These are phyloP conservation scores for Heliothis virescens DNA, from an alignment of 1,140 invertebrate genomes.

Conservation along the genomic window DNA sequence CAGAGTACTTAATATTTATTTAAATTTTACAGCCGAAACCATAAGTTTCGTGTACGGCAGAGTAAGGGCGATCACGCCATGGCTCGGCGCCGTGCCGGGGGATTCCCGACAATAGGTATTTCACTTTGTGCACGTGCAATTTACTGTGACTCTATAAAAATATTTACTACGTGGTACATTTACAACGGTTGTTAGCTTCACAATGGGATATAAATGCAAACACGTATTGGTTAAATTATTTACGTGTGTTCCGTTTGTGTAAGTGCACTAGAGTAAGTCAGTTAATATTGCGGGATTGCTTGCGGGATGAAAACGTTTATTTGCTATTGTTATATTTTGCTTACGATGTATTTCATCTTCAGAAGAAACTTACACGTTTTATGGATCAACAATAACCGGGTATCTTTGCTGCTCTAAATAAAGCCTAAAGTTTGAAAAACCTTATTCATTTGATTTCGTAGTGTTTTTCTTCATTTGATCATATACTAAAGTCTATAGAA, in stretches of 20 bases:
- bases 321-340: conserved; percentile 1
- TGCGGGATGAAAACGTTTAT: background rate
- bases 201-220: conserved; percentile 34
- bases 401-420: too few species aligned
- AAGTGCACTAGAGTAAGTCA: background rate
- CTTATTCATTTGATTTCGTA: too few species aligned
- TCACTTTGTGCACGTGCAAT: conserved; percentile 60
- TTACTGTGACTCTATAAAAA: conserved; percentile 49
- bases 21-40: conserved; percentile 65
- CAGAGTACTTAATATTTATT: conserved; percentile 56
- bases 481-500: background rate
- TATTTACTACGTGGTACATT: conserved; percentile 39
- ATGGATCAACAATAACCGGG: too few species aligned
- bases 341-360: too few species aligned
- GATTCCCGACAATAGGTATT: conserved; percentile 62
- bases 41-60: conserved; percentile 62
- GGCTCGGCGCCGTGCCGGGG: conserved; percentile 58
- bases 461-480: too few species aligned
- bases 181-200: conserved; percentile 33
- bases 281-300: background rate
- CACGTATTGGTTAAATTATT: conserved; percentile 12
- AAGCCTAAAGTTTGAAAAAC: too few species aligned
- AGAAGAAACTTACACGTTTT: too few species aligned
- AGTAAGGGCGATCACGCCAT: conserved; percentile 66
- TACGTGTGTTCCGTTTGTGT: background rate